Evolutionary conservation across 2,797 vertebrate species (phyloP), one percentile per base, ranked within the genome.

Genomic region (Coregonus sp.): DNA sequence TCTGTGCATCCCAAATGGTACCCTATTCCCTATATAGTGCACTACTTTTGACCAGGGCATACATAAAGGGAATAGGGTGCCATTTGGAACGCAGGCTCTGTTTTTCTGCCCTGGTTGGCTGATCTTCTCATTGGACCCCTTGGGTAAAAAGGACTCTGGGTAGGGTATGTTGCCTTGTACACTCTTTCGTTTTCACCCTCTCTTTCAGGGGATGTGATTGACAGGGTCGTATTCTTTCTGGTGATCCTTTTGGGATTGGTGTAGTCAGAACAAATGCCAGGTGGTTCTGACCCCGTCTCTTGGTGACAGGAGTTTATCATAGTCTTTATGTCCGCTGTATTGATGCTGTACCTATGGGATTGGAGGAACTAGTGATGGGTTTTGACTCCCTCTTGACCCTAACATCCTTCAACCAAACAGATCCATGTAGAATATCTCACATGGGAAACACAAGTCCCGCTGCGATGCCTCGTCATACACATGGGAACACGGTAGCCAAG

Each of bases 381-480:
- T n/a, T 54, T 56, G 52, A 56, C 16, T 20, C 56, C 7, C 20
- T 25, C 1, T n/a, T 70, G 31, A 40, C 35, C 6, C 18, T 16
- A 12, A 67, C 66, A 37, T 25, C 29, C 66, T 15, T 37, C 66
- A 16, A n/a, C 33, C 6, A 9, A 40, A 70, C 68, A 70, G 68
- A 70, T 29, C 14, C 35, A 40, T 51, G 70, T 7, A 16, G 47
- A 52, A 20, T 29, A 29, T 72, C 20, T 52, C 70, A 31, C 72
- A 73, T 40, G 54, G 72, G 72, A 73, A 61, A 61, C 54, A 73
- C 72, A 63, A 29, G 4, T 20, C 56, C 72, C n/a, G n/a, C 72
- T 63, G 56, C 9, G 31, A 40, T 14, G 15, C n/a, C 11, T 18
- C 56, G 54, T 37, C 72, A 73, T 2, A 7, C 31, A 3, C 11